Percentiles rank a stretch among this genome's conserved stretches.
Evolutionary conservation across 1,140 invertebrate genomes (phyloP).

Genomic region (Oedothorax gibbosus): DNA sequence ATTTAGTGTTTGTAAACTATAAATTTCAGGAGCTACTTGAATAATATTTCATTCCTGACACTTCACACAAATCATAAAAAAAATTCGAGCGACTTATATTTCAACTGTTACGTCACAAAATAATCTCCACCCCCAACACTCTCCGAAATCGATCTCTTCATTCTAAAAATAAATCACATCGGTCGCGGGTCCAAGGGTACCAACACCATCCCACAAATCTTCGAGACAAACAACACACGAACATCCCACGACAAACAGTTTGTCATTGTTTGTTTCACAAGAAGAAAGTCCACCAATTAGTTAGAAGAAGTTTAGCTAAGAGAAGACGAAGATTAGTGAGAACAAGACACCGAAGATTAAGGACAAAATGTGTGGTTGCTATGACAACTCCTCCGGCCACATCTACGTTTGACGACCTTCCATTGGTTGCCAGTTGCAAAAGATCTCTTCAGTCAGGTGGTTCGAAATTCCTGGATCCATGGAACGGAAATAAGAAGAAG

Average conservation of each 20-base stretch:
- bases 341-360: constrained; percentile 6
- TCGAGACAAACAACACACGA: not conserved
- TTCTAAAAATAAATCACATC: constrained; percentile 44
- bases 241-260: too few species aligned
- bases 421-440: constrained; percentile 17
- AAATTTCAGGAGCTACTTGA: too few species aligned
- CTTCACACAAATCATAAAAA: too few species aligned
- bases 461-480: not conserved
- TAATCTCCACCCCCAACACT: constrained; percentile 22
- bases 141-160: constrained; percentile 20
- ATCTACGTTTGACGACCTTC: constrained; percentile 25
- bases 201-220: constrained; percentile 4
- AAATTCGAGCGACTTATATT: not conserved
- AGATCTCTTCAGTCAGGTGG: constrained; percentile 27
- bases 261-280: too few species aligned
- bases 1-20: too few species aligned
- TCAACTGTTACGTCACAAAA: constrained; percentile 15
- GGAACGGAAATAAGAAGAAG: too few species aligned
- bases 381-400: constrained; percentile 44
- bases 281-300: too few species aligned
- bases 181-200: not conserved
- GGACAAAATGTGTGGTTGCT: constrained; percentile 8
- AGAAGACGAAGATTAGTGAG: not conserved
- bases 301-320: too few species aligned
- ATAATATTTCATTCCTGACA: too few species aligned